Percentiles rank a stretch among this genome's conserved stretches.
Conservation (phyloP, 92 coral and sea anemone species). For the Micromussa lordhowensis region DNA sequence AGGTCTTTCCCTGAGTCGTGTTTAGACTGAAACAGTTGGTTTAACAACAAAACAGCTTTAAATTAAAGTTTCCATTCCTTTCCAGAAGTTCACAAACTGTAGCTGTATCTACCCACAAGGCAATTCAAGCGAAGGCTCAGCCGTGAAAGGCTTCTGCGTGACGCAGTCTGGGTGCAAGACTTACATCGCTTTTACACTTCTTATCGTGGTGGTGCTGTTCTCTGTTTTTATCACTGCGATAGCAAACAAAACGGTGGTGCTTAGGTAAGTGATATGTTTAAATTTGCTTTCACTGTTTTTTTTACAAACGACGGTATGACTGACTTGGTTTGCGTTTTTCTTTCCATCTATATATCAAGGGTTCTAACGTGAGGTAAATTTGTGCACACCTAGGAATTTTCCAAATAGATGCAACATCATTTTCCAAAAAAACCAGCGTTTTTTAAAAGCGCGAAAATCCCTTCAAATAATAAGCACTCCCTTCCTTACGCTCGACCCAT, state of each 20-base stretch:
- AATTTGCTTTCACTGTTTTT: too few species aligned
- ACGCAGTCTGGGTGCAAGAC: slow-evolving; percentile 84
- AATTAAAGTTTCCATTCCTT: background rate
- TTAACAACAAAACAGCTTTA: background rate
- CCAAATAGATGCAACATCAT: too few species aligned
- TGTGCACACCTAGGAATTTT: too few species aligned
- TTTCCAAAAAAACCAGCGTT: too few species aligned
- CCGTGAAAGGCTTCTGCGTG: slow-evolving; percentile 83
- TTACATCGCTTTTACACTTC: slow-evolving; percentile 66
- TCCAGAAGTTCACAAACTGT: slow-evolving; percentile 82
- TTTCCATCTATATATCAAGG: too few species aligned
- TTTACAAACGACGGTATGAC: too few species aligned
- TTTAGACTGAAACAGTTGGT: background rate
- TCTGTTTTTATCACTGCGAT: slow-evolving; percentile 78
- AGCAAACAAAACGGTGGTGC: slow-evolving; percentile 82
- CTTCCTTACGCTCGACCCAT: too few species aligned
- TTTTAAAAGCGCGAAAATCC: too few species aligned
- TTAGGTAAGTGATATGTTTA: slow-evolving; percentile 69
- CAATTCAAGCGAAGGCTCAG: slow-evolving; percentile 61
- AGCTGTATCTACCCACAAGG: slow-evolving; percentile 71
- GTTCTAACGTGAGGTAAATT: too few species aligned
- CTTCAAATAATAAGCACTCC: too few species aligned
- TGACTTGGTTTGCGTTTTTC: too few species aligned
- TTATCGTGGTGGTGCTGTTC: slow-evolving; percentile 58
- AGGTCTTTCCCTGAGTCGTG: background rate